phyloP scores from a whole-genome alignment of 1,140 invertebrate species.

The Archivesica marissinica region DNA sequence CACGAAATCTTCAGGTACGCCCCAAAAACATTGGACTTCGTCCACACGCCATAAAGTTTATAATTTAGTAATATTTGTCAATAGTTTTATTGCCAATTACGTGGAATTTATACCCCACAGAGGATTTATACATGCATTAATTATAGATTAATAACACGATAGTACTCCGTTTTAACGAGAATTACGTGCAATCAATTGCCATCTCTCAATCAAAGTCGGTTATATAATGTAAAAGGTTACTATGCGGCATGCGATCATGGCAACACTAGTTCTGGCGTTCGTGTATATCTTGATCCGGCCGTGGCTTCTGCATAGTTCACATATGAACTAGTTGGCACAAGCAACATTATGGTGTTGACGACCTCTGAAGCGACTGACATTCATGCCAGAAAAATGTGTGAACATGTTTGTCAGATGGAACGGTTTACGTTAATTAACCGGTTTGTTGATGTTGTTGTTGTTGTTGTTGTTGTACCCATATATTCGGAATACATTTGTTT shows the following conservation, averaged over 20 bases:
- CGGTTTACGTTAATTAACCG: too few species aligned
- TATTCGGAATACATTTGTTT: too few species aligned
- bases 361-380: neutral
- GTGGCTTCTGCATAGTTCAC: constrained; percentile 1
- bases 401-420: too few species aligned
- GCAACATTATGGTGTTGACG: neutral
- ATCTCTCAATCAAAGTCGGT: neutral
- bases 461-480: too few species aligned
- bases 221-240: neutral
- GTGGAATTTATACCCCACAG: neutral
- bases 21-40: neutral
- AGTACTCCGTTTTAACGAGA: neutral
- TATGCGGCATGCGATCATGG: neutral
- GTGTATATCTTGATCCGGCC: neutral
- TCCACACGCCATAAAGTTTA: constrained; percentile 1
- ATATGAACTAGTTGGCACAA: neutral
- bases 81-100: neutral
- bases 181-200: constrained; percentile 13
- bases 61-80: neutral
- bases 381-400: too few species aligned
- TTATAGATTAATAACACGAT: neutral
- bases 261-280: neutral
- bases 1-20: neutral
- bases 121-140: neutral
- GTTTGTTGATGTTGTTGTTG: too few species aligned